These are phyloP conservation scores for Octonoba sinensis DNA, from an alignment of 2,888 invertebrate species.

Conservation along the genomic window DNA sequence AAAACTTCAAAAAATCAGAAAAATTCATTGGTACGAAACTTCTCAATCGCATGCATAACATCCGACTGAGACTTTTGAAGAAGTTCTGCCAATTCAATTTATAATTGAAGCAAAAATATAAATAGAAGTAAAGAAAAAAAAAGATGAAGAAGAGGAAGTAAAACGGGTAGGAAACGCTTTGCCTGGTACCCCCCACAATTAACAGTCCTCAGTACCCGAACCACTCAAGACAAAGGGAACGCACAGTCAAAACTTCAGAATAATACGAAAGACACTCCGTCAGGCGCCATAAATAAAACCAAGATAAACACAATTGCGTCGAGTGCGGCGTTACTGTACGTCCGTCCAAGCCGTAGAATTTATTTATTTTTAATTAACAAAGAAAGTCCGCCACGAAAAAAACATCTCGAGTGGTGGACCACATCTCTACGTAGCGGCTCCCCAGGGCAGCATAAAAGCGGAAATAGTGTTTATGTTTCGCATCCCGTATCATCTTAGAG, in stretches of 20 bases:
- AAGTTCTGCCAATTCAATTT: too few species aligned
- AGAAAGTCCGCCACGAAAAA: constrained; percentile 24
- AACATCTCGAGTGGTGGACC: constrained; percentile 24
- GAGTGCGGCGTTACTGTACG: constrained; percentile 41
- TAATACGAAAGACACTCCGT: not conserved
- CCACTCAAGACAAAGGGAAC: constrained; percentile 17
- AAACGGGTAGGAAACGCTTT: not conserved
- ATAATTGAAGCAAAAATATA: too few species aligned
- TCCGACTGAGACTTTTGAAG: too few species aligned
- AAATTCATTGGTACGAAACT: too few species aligned
- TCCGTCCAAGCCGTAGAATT: constrained; percentile 30
- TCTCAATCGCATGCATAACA: too few species aligned
- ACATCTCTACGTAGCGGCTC: constrained; percentile 30
- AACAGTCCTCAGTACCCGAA: constrained; percentile 3
- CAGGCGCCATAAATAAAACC: constrained; percentile 61
- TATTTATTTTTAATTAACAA: constrained; percentile 64
- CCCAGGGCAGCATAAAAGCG: constrained; percentile 55
- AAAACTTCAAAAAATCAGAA: too few species aligned
- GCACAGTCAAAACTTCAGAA: not conserved
- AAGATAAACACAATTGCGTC: constrained; percentile 61
- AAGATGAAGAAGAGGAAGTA: too few species aligned
- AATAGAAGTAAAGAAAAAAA: too few species aligned
- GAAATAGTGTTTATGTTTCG: constrained; percentile 61
- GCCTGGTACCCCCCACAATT: constrained; percentile 8
- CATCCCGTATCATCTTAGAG: constrained; percentile 51